These are phyloP conservation scores for Cabera pusaria DNA, from an alignment of 2,888 invertebrate species.

Conservation along the genomic window DNA sequence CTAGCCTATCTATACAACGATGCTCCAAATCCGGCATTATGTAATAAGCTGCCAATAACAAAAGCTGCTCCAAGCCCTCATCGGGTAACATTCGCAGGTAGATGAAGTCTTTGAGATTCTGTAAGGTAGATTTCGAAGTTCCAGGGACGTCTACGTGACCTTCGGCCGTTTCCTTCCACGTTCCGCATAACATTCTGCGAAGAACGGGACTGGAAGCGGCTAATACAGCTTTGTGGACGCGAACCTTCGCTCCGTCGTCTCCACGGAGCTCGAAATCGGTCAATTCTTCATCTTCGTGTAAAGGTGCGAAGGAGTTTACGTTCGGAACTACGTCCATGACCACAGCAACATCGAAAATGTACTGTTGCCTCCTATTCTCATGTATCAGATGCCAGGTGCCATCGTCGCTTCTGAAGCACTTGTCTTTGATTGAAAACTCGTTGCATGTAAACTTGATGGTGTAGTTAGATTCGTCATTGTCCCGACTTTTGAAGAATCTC, in stretches of 20 bases:
- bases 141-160: slow-evolving; percentile 47
- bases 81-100: slow-evolving; percentile 49
- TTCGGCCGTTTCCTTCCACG: slow-evolving; percentile 50
- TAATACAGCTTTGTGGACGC: slow-evolving; percentile 47
- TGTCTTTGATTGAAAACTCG: slow-evolving; percentile 37
- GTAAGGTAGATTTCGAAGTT: slow-evolving; percentile 43
- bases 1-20: slow-evolving; percentile 48
- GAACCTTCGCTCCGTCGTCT: slow-evolving; percentile 51
- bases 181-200: slow-evolving; percentile 46
- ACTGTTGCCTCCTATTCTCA: slow-evolving; percentile 44
- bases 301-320: slow-evolving; percentile 40
- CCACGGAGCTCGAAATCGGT: slow-evolving; percentile 55
- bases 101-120: slow-evolving; percentile 51
- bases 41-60: slow-evolving; percentile 49
- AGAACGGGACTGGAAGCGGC: slow-evolving; percentile 55
- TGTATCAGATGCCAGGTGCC: slow-evolving; percentile 50
- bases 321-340: slow-evolving; percentile 41
- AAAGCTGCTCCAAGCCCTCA: slow-evolving; percentile 43
- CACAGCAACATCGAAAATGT: slow-evolving; percentile 40
- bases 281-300: slow-evolving; percentile 49
- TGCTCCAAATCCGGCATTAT: slow-evolving; percentile 55
- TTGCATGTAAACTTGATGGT: slow-evolving; percentile 40
- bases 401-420: slow-evolving; percentile 46
- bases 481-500: slow-evolving; percentile 34
- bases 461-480: slow-evolving; percentile 44